A percentile compares a stretch with the other conserved stretches of the same genome.
Evolutionary conservation across 2,888 invertebrate genomes (phyloP).

Genomic region (Sthenelais limicola): DNA sequence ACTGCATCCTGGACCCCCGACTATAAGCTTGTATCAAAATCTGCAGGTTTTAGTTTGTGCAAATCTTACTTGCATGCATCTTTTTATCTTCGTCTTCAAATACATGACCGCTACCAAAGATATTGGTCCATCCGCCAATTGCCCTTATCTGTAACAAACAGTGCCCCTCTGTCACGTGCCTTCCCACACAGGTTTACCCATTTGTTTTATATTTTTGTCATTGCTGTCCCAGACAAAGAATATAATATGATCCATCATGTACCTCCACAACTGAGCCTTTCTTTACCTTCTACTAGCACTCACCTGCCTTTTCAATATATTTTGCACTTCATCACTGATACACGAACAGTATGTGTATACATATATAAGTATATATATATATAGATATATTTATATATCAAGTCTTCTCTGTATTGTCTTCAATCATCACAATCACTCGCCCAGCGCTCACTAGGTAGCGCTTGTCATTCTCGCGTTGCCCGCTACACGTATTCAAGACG

Average conservation of each 20-base stretch:
- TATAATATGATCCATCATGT: no score
- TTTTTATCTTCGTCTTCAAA: slow-evolving; percentile 25
- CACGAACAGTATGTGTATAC: slow-evolving; percentile 39
- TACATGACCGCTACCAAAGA: slow-evolving; percentile 38
- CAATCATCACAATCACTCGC: slow-evolving; percentile 36
- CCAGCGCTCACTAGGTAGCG: slow-evolving; percentile 9
- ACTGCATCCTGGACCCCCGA: background rate
- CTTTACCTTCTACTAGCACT: no score
- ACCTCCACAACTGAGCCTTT: no score
- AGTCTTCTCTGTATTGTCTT: slow-evolving; percentile 34
- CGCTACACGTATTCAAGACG: background rate
- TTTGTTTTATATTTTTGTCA: no score
- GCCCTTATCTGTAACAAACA: no score
- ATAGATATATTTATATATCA: slow-evolving; percentile 40
- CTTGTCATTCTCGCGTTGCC: background rate
- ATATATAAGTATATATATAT: slow-evolving; percentile 40
- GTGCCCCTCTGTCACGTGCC: no score
- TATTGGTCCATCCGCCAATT: slow-evolving; percentile 14
- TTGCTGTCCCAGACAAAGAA: no score
- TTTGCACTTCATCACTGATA: slow-evolving; percentile 39
- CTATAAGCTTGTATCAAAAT: slow-evolving; percentile 32
- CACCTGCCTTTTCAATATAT: slow-evolving; percentile 26
- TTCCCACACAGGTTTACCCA: no score
- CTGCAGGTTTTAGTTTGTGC: slow-evolving; percentile 38
- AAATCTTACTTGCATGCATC: slow-evolving; percentile 38